These are phyloP conservation scores for Trissolcus japonicus DNA, from an alignment of 2,888 invertebrate species.

Conservation along the genomic window DNA sequence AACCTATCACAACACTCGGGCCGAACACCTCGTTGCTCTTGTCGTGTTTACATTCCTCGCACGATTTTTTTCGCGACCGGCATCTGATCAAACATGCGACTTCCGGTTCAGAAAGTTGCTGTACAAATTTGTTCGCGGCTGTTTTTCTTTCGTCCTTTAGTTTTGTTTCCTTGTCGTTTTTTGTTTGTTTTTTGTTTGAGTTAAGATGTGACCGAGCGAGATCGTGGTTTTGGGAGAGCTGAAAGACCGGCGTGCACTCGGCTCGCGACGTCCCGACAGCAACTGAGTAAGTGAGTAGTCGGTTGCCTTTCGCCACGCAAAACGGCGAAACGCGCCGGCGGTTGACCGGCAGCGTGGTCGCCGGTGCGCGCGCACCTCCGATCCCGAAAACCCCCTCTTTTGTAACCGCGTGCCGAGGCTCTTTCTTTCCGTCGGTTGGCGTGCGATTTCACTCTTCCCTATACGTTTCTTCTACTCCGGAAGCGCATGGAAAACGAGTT, in stretches of 20 bases:
- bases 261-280: conserved; percentile 65
- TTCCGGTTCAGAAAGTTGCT: conserved; percentile 1
- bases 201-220: not conserved
- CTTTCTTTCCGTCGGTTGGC: conserved; percentile 43
- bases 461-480: conserved; percentile 27
- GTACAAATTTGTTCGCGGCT: not conserved
- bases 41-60: too few relatives aligned
- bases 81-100: not conserved
- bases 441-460: conserved; percentile 33
- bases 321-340: conserved; percentile 55
- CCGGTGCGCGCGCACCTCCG: conserved; percentile 68
- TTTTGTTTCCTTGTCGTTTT: not conserved
- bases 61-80: too few relatives aligned
- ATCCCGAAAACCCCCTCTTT: conserved; percentile 47
- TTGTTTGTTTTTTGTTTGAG: not conserved
- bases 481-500: conserved; percentile 47
- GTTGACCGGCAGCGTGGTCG: conserved; percentile 66
- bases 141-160: too few relatives aligned
- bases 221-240: not conserved
- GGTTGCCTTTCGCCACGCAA: conserved; percentile 27
- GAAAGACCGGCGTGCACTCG: conserved; percentile 28
- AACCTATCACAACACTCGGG: conserved; percentile 4
- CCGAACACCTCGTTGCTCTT: conserved; percentile 9
- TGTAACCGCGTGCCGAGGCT: conserved; percentile 30
- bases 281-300: conserved; percentile 62